Evolutionary conservation across 2,888 invertebrate genomes (phyloP).

Genomic region (Psylliodes chrysocephalus): DNA sequence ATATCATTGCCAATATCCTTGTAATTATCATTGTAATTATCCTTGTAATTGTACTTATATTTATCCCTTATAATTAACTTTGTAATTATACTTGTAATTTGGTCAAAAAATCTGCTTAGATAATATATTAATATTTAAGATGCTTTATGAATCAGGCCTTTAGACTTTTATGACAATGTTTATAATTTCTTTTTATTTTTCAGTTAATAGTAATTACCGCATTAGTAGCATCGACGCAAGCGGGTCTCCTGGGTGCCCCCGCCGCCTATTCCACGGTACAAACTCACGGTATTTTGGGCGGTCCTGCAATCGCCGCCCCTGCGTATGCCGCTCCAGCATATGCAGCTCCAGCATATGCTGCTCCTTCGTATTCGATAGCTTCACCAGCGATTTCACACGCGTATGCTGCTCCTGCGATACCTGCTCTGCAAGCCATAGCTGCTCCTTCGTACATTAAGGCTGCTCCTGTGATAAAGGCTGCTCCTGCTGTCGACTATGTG

Average conservation of each 20-base stretch:
- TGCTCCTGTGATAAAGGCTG: slow-evolving; percentile 50
- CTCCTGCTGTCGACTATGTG: slow-evolving; percentile 55
- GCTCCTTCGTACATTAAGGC: slow-evolving; percentile 16
- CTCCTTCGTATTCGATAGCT: slow-evolving; percentile 34
- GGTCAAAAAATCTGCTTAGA: no score
- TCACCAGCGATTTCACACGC: slow-evolving; percentile 39
- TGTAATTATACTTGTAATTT: no score
- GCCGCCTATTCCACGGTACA: slow-evolving; percentile 50
- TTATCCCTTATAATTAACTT: no score
- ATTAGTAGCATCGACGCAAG: slow-evolving; percentile 63
- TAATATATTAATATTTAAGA: no score
- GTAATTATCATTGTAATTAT: no score
- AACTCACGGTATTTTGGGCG: slow-evolving; percentile 43
- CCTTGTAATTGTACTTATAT: no score
- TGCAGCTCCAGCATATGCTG: slow-evolving; percentile 38
- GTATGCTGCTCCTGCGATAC: slow-evolving; percentile 35
- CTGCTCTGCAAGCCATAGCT: slow-evolving; percentile 19
- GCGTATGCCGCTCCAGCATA: slow-evolving; percentile 40
- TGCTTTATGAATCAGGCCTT: no score
- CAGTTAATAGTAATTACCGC: slow-evolving; percentile 60
- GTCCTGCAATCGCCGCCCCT: slow-evolving; percentile 43
- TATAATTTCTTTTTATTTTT: no score
- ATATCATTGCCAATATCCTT: no score
- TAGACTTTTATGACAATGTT: no score
- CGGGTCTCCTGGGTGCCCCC: slow-evolving; percentile 65